Evolutionary conservation across 1,140 invertebrate species (phyloP).

Genomic region (Andricus grossulariae): DNA sequence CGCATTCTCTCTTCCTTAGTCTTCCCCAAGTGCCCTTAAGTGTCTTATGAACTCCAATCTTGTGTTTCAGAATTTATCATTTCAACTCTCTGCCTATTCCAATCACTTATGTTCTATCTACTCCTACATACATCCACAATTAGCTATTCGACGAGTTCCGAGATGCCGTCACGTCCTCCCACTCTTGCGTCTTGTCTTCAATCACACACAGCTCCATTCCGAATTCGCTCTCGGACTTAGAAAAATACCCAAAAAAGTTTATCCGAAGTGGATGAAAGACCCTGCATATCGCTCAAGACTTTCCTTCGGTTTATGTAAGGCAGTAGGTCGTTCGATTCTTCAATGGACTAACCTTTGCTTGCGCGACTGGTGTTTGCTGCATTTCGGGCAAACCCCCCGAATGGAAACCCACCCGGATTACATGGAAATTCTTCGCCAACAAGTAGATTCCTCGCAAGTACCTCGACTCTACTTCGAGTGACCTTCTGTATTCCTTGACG

Average conservation of each 20-base stretch:
- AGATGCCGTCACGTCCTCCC: background rate
- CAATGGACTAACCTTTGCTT: constrained; percentile 31
- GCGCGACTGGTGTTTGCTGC: background rate
- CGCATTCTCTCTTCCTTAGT: constrained; percentile 63
- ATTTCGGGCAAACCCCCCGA: background rate
- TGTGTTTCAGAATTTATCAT: constrained; percentile 6
- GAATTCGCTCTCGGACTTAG: background rate
- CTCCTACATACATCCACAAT: background rate
- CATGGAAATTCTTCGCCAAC: background rate
- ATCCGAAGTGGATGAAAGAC: background rate
- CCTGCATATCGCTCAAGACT: background rate
- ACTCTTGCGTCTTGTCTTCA: background rate
- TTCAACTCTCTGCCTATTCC: constrained; percentile 18
- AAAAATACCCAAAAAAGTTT: background rate
- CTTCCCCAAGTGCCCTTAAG: background rate
- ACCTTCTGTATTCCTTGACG: background rate
- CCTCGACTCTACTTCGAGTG: background rate
- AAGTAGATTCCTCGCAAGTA: background rate
- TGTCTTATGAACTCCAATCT: background rate
- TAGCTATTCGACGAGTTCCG: background rate
- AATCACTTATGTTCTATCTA: background rate
- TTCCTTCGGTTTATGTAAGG: constrained; percentile 2
- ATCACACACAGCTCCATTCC: background rate
- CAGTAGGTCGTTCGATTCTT: constrained; percentile 31
- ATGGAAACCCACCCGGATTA: background rate